Conservation (phyloP, 2,797 vertebrate species). For the Setipinna tenuifilis region DNA sequence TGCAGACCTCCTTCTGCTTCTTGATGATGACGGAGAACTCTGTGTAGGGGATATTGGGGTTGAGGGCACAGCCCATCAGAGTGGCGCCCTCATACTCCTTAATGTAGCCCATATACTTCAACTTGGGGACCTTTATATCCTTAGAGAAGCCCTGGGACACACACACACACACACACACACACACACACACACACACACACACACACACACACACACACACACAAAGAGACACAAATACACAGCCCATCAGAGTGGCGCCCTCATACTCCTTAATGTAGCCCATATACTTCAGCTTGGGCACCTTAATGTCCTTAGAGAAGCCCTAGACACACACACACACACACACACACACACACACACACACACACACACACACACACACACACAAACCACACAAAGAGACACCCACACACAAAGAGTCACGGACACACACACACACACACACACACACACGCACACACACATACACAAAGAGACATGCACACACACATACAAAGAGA, state of each 20-base stretch:
- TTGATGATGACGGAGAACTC: slow-evolving; percentile 99
- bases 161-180: slow-evolving; percentile 32
- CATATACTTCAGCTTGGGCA: slow-evolving; percentile 94
- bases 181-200: background rate
- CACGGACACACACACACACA: slow-evolving; percentile 68
- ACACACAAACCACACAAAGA: slow-evolving; percentile 8
- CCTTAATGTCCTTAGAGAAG: slow-evolving; percentile 99
- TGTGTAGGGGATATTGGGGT: slow-evolving; percentile 95
- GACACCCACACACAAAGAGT: background rate
- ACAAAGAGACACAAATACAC: slow-evolving; percentile 61
- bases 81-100: slow-evolving; percentile 99
- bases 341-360: background rate
- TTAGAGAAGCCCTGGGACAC: slow-evolving; percentile 92
- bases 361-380: background rate
- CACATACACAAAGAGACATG: no score
- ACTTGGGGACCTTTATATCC: slow-evolving; percentile 97
- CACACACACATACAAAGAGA: no score
- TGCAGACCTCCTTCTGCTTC: slow-evolving; percentile 96
- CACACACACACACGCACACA: no score
- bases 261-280: slow-evolving; percentile 99
- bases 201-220: background rate
- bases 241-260: slow-evolving; percentile 98
- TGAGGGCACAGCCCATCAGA: slow-evolving; percentile 97
- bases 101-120: slow-evolving; percentile 97
- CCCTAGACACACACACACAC: slow-evolving; percentile 74